Evolutionary conservation across 2,797 vertebrate genomes (phyloP).

Genomic region (Acanthis flammea): DNA sequence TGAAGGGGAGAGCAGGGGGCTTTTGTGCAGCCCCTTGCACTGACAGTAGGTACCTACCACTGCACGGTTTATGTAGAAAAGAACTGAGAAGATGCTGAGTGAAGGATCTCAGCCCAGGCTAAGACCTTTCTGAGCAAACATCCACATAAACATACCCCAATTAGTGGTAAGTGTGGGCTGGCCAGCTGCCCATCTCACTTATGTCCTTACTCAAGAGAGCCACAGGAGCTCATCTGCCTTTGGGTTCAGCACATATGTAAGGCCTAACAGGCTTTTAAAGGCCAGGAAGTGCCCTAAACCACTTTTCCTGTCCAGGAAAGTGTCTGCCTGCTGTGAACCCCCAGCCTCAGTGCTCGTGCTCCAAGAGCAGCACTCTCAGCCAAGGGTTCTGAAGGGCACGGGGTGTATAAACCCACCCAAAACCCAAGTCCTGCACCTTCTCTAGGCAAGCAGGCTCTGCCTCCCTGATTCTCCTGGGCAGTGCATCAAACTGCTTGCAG

Average conservation of each 20-base stretch:
- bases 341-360: background rate
- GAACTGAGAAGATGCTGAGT: background rate
- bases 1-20: background rate
- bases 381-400: accelerated
- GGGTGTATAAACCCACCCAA: accelerated
- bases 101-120: background rate
- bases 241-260: background rate
- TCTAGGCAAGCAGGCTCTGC: background rate
- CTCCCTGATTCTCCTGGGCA: accelerated
- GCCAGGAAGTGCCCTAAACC: background rate
- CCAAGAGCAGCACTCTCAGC: accelerated
- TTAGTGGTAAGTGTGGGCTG: slow-evolving; percentile 11
- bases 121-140: background rate
- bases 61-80: background rate
- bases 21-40: background rate
- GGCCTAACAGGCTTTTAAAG: background rate
- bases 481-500: background rate
- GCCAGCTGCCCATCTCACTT: background rate
- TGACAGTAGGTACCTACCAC: background rate
- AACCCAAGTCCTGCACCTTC: accelerated
- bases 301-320: background rate
- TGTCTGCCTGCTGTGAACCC: background rate
- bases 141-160: background rate
- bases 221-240: background rate
- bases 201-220: background rate